phyloP scores from a whole-genome alignment of 1,140 invertebrate genomes.

The Megalopta genalis region DNA sequence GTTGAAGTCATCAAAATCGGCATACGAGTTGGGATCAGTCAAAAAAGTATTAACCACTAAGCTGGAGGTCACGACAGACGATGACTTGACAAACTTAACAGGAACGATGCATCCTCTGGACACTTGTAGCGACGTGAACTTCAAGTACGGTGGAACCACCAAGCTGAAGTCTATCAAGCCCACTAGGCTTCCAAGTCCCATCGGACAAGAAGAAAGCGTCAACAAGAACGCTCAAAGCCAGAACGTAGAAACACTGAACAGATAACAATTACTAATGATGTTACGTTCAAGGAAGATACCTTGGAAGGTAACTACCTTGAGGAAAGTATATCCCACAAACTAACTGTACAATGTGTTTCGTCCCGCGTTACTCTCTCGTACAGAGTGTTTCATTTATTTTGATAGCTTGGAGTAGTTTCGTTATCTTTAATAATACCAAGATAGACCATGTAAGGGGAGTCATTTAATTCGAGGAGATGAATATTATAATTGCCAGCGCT shows the following conservation, averaged over 20 bases:
- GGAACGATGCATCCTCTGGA: constrained; percentile 81
- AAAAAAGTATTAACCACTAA: constrained; percentile 79
- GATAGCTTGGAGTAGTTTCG: neutral
- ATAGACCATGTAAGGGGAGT: neutral
- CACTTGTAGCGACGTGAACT: constrained; percentile 83
- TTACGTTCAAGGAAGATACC: constrained; percentile 63
- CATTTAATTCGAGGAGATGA: neutral
- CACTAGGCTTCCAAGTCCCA: constrained; percentile 54
- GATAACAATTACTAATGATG: constrained; percentile 73
- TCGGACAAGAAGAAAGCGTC: constrained; percentile 58
- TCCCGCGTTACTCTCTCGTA: constrained; percentile 8
- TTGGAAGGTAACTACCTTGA: constrained; percentile 41
- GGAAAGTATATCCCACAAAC: constrained; percentile 35
- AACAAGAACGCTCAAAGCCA: constrained; percentile 68
- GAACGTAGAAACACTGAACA: constrained; percentile 70
- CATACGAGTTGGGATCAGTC: constrained; percentile 80
- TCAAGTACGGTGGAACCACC: constrained; percentile 84
- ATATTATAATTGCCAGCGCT: neutral
- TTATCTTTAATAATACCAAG: neutral
- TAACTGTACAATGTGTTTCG: constrained; percentile 31
- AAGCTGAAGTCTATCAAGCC: constrained; percentile 83
- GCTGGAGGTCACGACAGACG: constrained; percentile 71
- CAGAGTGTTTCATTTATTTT: constrained; percentile 1
- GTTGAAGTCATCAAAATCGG: constrained; percentile 79
- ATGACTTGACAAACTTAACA: constrained; percentile 69